phyloP scores from a whole-genome alignment of 2,113 vertebrate genomes.

The Cephalopholis sonnerati region DNA sequence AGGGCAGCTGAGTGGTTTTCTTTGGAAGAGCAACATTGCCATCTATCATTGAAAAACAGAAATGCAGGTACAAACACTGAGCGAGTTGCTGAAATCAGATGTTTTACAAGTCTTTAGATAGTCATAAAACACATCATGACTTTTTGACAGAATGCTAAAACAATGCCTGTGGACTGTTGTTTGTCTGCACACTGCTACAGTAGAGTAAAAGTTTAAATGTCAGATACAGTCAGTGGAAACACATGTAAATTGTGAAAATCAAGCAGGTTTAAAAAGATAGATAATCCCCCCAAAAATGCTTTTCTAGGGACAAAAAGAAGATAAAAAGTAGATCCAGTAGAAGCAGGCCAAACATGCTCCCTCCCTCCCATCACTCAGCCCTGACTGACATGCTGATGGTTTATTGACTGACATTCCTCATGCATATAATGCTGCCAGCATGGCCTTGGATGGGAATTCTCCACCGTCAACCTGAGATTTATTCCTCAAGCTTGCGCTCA shows the following conservation, averaged over 20 bases:
- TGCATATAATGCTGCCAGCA: constrained; percentile 8
- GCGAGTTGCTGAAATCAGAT: neutral
- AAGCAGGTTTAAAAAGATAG: neutral
- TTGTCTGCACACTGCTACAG: neutral
- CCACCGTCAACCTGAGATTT: constrained; percentile 39
- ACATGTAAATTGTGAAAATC: neutral
- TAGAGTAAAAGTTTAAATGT: neutral
- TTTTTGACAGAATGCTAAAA: neutral
- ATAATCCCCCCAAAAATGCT: neutral
- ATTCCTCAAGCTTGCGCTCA: constrained; percentile 50
- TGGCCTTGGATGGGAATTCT: constrained; percentile 20
- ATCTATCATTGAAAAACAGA: constrained; percentile 85
- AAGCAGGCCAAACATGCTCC: neutral
- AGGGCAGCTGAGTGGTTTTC: constrained; percentile 29
- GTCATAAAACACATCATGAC: neutral
- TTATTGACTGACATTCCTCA: constrained; percentile 25
- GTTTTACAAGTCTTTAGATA: neutral
- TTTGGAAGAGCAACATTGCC: constrained; percentile 92
- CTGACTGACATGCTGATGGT: constrained; percentile 29
- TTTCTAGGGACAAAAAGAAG: too few species aligned
- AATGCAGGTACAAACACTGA: constrained; percentile 41
- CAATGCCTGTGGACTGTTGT: neutral
- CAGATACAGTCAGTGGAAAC: neutral
- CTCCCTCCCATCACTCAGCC: neutral
- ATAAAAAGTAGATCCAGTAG: neutral